These are phyloP conservation scores for Leptinotarsa lineolata DNA, from an alignment of 1,140 invertebrate genomes.

Conservation along the genomic window DNA sequence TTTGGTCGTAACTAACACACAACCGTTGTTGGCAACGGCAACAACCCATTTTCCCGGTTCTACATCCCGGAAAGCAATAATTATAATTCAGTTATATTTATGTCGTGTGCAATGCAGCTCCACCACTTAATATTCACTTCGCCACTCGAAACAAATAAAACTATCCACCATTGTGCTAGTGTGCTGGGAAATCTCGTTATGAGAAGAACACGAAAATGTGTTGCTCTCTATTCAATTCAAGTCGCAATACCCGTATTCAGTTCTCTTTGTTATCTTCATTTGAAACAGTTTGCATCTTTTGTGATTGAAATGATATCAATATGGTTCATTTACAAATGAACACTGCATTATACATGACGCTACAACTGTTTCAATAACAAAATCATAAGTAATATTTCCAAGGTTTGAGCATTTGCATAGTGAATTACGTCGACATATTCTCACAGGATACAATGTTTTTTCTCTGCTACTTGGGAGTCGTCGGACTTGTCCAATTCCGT, in stretches of 20 bases:
- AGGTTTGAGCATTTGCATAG: too few relatives aligned
- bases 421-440: too few relatives aligned
- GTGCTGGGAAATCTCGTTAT: background rate
- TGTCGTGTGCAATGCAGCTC: constrained; percentile 26
- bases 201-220: constrained; percentile 19
- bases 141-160: constrained; percentile 25
- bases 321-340: too few relatives aligned
- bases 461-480: too few relatives aligned
- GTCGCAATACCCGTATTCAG: background rate
- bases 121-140: constrained; percentile 25
- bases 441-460: too few relatives aligned
- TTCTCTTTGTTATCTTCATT: too few relatives aligned
- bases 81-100: constrained; percentile 30
- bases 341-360: too few relatives aligned
- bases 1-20: constrained; percentile 13
- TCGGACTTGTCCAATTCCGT: too few relatives aligned
- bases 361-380: too few relatives aligned
- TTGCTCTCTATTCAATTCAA: constrained; percentile 1
- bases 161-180: constrained; percentile 19
- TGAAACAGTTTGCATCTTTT: too few relatives aligned
- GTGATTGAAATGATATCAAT: too few relatives aligned
- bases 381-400: too few relatives aligned
- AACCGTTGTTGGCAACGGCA: constrained; percentile 23
- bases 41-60: constrained; percentile 21
- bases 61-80: constrained; percentile 26